Evolutionary conservation across 2,113 vertebrate species (phyloP).

Genomic region (Eulacestoma nigropectus): DNA sequence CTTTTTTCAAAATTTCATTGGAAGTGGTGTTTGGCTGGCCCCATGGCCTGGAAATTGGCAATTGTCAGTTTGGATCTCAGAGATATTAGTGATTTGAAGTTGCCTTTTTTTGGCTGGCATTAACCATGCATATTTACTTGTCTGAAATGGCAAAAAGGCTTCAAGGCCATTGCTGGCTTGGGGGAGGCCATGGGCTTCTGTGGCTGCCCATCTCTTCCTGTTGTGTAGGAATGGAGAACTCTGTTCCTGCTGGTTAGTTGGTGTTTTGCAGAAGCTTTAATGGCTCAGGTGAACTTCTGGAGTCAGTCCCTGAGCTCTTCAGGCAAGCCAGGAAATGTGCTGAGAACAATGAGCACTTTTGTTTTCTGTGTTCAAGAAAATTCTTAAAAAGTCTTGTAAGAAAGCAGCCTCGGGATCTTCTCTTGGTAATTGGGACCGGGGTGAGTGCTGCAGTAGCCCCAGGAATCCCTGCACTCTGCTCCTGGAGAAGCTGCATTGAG

Average conservation of each 20-base stretch:
- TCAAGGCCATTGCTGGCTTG: background rate
- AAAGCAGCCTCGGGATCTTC: conserved; percentile 68
- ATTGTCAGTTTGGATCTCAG: background rate
- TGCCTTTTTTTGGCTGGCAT: background rate
- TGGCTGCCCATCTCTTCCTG: background rate
- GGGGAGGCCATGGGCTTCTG: background rate
- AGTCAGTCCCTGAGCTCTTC: background rate
- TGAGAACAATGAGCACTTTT: background rate
- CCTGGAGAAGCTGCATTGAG: conserved; percentile 72
- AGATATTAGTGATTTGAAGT: background rate
- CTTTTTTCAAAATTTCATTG: background rate
- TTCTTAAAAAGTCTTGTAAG: conserved; percentile 71
- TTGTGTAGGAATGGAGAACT: background rate
- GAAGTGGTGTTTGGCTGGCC: background rate
- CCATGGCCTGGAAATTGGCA: background rate
- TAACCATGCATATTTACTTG: background rate
- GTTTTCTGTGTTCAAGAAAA: conserved; percentile 48
- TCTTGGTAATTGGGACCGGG: conserved; percentile 69
- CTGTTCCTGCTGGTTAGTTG: background rate
- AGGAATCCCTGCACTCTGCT: conserved; percentile 62
- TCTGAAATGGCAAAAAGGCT: background rate
- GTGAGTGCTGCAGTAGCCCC: conserved; percentile 73
- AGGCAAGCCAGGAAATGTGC: background rate
- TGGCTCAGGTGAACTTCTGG: background rate
- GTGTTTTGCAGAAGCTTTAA: background rate